Evolutionary conservation across 2,113 vertebrate species (phyloP).

Genomic region (Oncorhynchus gorbuscha): DNA sequence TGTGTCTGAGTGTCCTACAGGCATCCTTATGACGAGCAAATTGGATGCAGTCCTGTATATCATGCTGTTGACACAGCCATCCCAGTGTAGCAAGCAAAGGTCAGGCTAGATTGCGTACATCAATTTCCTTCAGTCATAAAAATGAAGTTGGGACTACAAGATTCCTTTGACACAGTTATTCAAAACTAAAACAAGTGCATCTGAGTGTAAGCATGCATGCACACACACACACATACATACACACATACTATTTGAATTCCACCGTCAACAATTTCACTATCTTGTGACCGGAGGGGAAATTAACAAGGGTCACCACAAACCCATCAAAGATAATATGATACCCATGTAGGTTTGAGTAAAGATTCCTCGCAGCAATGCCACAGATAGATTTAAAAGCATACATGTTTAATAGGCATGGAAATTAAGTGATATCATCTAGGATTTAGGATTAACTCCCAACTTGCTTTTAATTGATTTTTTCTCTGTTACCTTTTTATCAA

Average conservation of each 20-base stretch:
- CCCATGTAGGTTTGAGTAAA: neutral
- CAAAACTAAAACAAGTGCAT: too few species aligned
- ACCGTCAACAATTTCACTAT: neutral
- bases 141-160: neutral
- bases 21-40: constrained; percentile 40
- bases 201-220: neutral
- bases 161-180: neutral
- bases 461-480: neutral
- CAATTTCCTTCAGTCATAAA: neutral
- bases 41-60: constrained; percentile 35
- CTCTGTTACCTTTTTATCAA: neutral
- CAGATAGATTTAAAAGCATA: neutral
- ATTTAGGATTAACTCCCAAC: neutral
- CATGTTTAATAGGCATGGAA: neutral
- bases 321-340: neutral
- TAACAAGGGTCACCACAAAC: neutral
- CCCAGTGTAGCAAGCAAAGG: constrained; percentile 32
- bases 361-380: neutral
- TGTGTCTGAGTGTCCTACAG: constrained; percentile 20
- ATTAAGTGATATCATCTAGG: neutral
- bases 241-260: neutral
- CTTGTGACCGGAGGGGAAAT: neutral
- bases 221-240: neutral
- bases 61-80: constrained; percentile 45
- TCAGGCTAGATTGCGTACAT: constrained; percentile 20